These are phyloP conservation scores for Florisuga fusca DNA, from an alignment of 2,797 vertebrate species.

Conservation along the genomic window DNA sequence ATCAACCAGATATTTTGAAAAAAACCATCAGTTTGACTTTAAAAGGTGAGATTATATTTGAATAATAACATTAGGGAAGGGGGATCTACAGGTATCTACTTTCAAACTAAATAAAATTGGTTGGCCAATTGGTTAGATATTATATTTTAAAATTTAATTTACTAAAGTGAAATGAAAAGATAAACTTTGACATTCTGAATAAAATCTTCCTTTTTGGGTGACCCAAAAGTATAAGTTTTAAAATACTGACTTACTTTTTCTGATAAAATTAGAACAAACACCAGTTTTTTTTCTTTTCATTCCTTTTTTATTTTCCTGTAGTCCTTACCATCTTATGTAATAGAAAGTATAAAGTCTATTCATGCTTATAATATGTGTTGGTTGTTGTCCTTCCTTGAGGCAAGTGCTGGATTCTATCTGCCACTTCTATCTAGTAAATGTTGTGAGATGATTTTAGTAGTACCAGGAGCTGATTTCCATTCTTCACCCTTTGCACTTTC, in stretches of 20 bases:
- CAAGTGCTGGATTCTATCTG: not conserved
- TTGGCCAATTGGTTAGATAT: not conserved
- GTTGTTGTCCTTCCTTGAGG: not conserved
- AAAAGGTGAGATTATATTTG: not conserved
- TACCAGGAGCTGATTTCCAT: not conserved
- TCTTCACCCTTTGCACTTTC: not conserved
- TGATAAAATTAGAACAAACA: not conserved
- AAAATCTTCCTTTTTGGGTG: not conserved
- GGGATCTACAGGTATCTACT: not conserved
- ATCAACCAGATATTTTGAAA: not conserved
- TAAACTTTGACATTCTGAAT: not conserved
- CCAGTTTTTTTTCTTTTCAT: not conserved
- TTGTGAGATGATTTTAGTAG: not conserved
- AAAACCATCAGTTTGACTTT: not conserved
- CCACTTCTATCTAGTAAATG: not conserved
- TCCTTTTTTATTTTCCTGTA: not conserved
- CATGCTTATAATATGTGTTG: not conserved
- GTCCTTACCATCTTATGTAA: not conserved
- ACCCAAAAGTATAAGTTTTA: not conserved
- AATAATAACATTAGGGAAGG: not conserved
- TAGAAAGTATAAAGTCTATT: not conserved
- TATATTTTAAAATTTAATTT: not conserved
- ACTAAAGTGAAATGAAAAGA: not conserved
- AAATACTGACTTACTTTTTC: not conserved
- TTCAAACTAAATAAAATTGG: not conserved